A percentile compares a stretch with the other conserved stretches of the same genome.
phyloP scores from a whole-genome alignment of 2,888 invertebrate species.

The Unio delphinus region DNA sequence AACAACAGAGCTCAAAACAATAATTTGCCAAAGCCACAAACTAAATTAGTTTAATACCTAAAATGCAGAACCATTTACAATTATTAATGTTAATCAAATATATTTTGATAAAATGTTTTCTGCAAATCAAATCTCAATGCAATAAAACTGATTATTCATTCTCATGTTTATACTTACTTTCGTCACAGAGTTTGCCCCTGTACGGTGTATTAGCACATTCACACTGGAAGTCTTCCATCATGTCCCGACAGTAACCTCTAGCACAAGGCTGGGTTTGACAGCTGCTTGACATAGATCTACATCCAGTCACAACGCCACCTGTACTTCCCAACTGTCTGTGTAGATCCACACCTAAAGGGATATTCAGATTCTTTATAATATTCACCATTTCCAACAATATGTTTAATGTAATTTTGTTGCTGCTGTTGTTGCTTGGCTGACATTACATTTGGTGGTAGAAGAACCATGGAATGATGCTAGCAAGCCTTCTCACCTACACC shows the following conservation, averaged over 20 bases:
- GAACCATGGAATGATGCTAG: no score
- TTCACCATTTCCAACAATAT: no score
- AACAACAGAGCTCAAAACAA: no score
- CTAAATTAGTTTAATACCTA: conserved; percentile 1
- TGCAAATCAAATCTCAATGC: neutral
- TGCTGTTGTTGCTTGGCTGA: no score
- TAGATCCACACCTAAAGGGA: conserved; percentile 20
- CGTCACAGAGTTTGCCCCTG: conserved; percentile 53
- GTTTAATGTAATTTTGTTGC: no score
- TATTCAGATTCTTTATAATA: no score
- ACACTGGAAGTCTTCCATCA: conserved; percentile 56
- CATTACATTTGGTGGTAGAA: no score
- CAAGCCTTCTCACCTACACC: no score
- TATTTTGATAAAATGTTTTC: neutral
- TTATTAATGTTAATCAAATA: neutral
- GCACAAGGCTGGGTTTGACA: conserved; percentile 54
- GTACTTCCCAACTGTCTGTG: conserved; percentile 11
- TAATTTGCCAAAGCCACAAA: no score
- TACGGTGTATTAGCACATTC: conserved; percentile 64
- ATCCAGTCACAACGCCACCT: conserved; percentile 31
- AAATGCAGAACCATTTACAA: neutral
- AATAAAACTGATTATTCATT: no score
- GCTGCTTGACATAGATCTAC: conserved; percentile 22
- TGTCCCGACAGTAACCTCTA: conserved; percentile 55
- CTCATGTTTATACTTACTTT: conserved; percentile 38